A percentile compares a stretch with the other conserved stretches of the same genome.
Evolutionary conservation across 2,888 invertebrate species (phyloP).

Genomic region (Lissonota sp.): DNA sequence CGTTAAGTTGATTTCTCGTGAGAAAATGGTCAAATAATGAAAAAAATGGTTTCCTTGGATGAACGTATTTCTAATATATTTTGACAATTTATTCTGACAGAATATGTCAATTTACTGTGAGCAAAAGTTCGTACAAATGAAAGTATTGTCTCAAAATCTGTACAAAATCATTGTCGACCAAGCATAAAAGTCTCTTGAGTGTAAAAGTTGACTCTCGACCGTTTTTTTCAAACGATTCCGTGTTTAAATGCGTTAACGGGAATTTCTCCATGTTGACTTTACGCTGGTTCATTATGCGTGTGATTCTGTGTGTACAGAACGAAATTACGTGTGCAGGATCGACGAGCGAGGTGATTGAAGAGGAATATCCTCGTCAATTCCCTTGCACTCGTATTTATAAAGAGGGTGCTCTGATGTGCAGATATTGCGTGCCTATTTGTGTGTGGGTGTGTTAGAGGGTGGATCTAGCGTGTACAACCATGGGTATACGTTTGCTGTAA

Average conservation of each 20-base stretch:
- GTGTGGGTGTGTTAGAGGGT: not conserved
- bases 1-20: too few relatives aligned
- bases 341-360: not conserved
- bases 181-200: too few relatives aligned
- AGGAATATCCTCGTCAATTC: not conserved
- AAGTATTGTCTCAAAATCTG: too few relatives aligned
- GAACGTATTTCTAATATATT: too few relatives aligned
- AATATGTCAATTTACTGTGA: too few relatives aligned
- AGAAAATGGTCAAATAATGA: too few relatives aligned
- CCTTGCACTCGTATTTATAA: not conserved
- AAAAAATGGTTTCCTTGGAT: too few relatives aligned
- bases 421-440: slow-evolving; percentile 17
- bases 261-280: slow-evolving; percentile 20
- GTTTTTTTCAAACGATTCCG: not conserved
- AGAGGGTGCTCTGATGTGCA: slow-evolving; percentile 23
- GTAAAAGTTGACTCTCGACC: not conserved
- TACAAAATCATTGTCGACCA: too few relatives aligned
- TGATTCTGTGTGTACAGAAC: slow-evolving; percentile 5
- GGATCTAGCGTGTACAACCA: slow-evolving; percentile 5
- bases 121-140: too few relatives aligned
- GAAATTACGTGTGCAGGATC: slow-evolving; percentile 19
- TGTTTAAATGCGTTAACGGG: not conserved
- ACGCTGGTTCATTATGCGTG: slow-evolving; percentile 11
- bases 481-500: slow-evolving; percentile 38
- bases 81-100: too few relatives aligned